Base-by-base conservation (phyloP, 2,888 invertebrate genomes). In the Selenia dentaria region DNA sequence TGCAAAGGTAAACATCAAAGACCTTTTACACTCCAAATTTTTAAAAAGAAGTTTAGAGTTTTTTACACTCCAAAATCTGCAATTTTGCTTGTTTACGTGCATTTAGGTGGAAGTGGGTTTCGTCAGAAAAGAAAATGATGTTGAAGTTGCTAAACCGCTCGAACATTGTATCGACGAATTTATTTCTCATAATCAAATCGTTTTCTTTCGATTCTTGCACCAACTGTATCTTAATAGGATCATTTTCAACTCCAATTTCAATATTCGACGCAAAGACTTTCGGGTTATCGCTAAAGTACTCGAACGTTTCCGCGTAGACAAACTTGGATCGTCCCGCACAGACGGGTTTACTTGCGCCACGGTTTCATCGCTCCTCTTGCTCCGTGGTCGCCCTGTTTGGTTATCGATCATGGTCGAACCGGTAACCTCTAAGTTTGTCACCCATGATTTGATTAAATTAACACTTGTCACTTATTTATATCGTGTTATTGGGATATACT, bases 241-340 rank as follows among this genome's bases (percentile, higher is more conserved):
- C 20, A 20, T 20, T 3, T 20, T 6, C 8, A 20, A 20, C 20
- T 20, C 20, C 20, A 20, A 20, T 9, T 6, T 26, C 10, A 26
- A 26, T 26, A 26, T 26, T 26, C 10, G 26, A 26, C 26, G 10
- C 26, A 26, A 26, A 26, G 10, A 26, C 10, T 6, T 26, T 26
- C 26, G 26, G 26, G 26, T 6, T 26, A 26, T 26, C 26, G 26
- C 26, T 26, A 26, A 26, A 10, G 26, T 26, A 26, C 26, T 26
- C 26, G 10, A 26, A 26, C 9, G 26, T 26, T 26, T 6, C 9
- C 26, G 26, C 26, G 11, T 26, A 10, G 26, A 26, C 26, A 26
- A n/a, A 26, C 26, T 6, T 26, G 24, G 24, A 24, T 9, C 24
- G 24, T 24, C 24, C 24, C 24, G 6, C 24, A 24, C 24, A 24